Base-by-base conservation (phyloP, 1,140 invertebrate genomes). In the Drosophila pruinosa region DNA sequence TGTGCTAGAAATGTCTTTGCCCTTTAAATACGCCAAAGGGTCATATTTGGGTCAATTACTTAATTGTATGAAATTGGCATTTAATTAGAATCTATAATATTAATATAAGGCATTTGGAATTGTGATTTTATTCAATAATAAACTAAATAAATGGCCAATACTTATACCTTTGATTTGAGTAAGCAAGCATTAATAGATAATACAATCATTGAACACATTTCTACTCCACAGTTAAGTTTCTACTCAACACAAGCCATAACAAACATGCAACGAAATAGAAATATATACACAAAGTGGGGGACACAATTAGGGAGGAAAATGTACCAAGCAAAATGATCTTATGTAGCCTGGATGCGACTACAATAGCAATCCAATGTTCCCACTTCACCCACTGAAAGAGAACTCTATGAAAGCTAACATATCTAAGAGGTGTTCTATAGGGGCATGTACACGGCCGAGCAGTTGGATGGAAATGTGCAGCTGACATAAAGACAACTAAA, bases 401-500 rank as follows among this genome's bases (percentile, higher is more conserved):
- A 48, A 47, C 8, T 26, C 26, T 39, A 50, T 50, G 43, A 72
- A 73, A 69, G 57, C 65, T 71, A 64, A 62, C 52, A 45, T 21
- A 45, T 28, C n/a, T 4, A 14, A 15, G 1, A 8, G 15, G 15
- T 1, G 12, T 14, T 12, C n/a, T 48, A 22, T 8, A 15, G 26
- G 19, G 31, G 54, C 53, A 47, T 39, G 62, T 31, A 47, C 4
- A 19, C 8, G 22, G 10, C 6, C 15, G 12, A 31, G 17, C 31
- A 64, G 12, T 57, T 56, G 26, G 41, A 15, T 47, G 54, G 45
- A 43, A 31, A 50, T 78, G 59, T 86, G 72, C 72, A 68, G 69
- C 65, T 86, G 71, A 88, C 82, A 88, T 82, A 76, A 83, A 76
- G 10, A 74, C 73, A 76, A 85, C 78, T 83, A 89, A 90, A 89